Evolutionary conservation across 2,888 invertebrate genomes (phyloP), one percentile per base, ranked within the genome.

Genomic region (Tetanocera ferruginea): DNA sequence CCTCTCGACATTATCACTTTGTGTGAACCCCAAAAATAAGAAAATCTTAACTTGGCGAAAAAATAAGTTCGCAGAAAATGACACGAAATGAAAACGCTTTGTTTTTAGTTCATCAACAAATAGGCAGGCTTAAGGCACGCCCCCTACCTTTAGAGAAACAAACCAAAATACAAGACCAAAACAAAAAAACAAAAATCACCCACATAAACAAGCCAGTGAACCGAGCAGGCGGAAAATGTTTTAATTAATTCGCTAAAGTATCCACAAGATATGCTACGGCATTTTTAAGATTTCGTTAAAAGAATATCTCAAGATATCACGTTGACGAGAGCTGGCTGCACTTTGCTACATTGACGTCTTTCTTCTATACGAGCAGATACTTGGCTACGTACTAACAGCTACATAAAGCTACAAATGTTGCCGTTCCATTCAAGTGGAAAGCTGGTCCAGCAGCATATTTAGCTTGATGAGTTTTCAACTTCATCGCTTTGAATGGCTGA

Each of bases 401-500:
- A 11, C 49, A 34, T 17, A 19, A 6, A 74, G 62, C 17, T 62
- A 62, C 73, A 64, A 74, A 64, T 49, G 62, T 71, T 31, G 51
- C 31, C 37, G 11, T 57, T 57, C 37, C 49, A 74, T 74, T 64
- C 73, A 64, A 62, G 62, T 49, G 73, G 64, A 74, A 74, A 34
- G 62, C 52, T 51, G 31, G 51, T 17, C 28, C 28, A 51, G 72
- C 71, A 34, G 3, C 31, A 37, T 71, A 23, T 31, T 75, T 31
- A 67, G 28, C 66, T 55, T 75, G 75, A 75, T 67, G 75, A 75
- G 75, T 75, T 75, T 75, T 75, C 66, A 67, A 75, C 75, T 66
- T 66, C 66, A 66, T 75, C 31, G 70, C 70, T n/a, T 72, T 60
- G 43, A 72, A 60, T 34, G 57, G 57, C 60, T 72, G 72, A 2